Percentiles rank a stretch among this genome's conserved stretches.
phyloP scores from a whole-genome alignment of 2,888 invertebrate species.

The Diaphora mendica region DNA sequence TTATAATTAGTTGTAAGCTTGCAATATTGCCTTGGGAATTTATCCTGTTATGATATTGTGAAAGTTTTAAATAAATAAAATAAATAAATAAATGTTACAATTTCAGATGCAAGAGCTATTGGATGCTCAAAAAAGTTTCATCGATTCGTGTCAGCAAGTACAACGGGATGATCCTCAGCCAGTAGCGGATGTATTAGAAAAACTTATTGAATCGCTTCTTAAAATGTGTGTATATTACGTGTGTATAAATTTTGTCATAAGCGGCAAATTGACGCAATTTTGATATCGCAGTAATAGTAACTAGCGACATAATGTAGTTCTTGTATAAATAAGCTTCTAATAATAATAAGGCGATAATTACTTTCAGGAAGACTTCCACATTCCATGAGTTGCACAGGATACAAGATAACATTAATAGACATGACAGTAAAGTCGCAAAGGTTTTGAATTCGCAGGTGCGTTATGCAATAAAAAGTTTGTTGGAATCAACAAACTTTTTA shows the following conservation, averaged over 20 bases:
- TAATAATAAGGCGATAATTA: neutral
- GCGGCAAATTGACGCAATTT: neutral
- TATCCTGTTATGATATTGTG: no score
- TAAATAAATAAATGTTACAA: no score
- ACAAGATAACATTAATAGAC: conserved; percentile 80
- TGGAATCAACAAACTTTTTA: conserved; percentile 1
- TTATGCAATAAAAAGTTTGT: no score
- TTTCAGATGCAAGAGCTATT: conserved; percentile 87
- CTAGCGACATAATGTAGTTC: neutral
- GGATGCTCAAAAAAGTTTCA: conserved; percentile 88
- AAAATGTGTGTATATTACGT: conserved; percentile 82
- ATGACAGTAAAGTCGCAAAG: conserved; percentile 76
- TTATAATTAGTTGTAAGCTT: no score
- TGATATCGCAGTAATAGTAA: neutral
- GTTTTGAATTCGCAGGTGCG: conserved; percentile 74
- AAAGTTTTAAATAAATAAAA: no score
- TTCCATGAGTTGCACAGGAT: conserved; percentile 86
- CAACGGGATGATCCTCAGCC: conserved; percentile 89
- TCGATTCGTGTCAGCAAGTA: conserved; percentile 88
- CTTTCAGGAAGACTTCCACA: conserved; percentile 84
- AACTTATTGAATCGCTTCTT: conserved; percentile 87
- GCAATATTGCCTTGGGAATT: no score
- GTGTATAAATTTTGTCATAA: neutral
- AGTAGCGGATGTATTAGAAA: conserved; percentile 88
- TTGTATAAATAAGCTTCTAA: neutral